Conservation (phyloP, 2,113 vertebrate species). For the Phalacrocorax pelagicus region DNA sequence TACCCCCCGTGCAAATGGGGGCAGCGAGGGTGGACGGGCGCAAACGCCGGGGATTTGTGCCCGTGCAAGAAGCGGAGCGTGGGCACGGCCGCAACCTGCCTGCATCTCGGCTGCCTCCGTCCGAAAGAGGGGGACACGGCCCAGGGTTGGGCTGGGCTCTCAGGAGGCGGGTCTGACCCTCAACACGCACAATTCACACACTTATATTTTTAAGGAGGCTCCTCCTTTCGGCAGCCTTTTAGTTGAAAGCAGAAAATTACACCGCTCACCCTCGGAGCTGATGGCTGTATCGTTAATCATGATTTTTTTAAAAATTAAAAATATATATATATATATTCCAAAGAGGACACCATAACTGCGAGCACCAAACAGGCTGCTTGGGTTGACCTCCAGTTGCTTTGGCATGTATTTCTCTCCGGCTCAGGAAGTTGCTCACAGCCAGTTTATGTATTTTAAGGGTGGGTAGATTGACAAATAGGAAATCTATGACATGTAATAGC, state of each 20-base stretch:
- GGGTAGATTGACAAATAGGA: not conserved
- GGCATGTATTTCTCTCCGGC: not conserved
- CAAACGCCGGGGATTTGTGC: accelerated
- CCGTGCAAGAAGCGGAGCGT: accelerated
- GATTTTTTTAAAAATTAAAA: not conserved
- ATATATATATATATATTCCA: not conserved
- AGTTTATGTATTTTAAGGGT: not conserved
- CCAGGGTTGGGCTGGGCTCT: accelerated
- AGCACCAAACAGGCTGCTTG: not conserved
- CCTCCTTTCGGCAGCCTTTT: not conserved
- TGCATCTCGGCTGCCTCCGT: accelerated
- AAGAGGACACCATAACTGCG: not conserved
- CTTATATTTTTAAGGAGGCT: not conserved
- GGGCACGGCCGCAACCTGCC: not conserved
- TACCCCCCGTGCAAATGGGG: accelerated
- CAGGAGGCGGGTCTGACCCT: not conserved
- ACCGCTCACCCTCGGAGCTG: not conserved
- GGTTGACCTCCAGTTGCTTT: not conserved
- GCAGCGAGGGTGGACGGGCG: accelerated
- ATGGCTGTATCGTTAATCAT: not conserved
- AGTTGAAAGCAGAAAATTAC: not conserved
- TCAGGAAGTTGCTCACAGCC: not conserved
- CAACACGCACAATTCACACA: accelerated
- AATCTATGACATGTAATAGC: not conserved
- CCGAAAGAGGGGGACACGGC: accelerated